Evolutionary conservation across 1,140 invertebrate genomes (phyloP).

Genomic region (Aporrectodea caliginosa): DNA sequence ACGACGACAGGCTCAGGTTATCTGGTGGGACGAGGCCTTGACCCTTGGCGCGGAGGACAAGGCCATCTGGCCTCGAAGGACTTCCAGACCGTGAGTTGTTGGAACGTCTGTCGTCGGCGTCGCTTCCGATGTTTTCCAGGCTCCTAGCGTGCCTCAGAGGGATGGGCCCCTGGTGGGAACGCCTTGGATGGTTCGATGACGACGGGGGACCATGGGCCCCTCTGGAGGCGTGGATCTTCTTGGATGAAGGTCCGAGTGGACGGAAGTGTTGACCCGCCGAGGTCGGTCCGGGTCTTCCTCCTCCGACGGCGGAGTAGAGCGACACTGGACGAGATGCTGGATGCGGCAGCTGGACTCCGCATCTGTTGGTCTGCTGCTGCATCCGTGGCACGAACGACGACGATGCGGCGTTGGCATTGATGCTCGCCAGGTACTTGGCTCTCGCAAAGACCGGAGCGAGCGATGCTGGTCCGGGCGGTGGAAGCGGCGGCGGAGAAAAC

Average conservation of each 20-base stretch:
- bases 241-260: not conserved
- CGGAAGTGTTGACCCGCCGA: not conserved
- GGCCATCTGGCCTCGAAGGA: not conserved
- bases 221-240: not conserved
- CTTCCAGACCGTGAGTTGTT: not conserved
- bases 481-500: slow-evolving; percentile 10
- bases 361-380: not conserved
- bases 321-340: not conserved
- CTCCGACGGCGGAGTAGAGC: not conserved
- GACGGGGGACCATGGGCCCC: no score
- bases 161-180: not conserved
- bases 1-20: slow-evolving; percentile 48
- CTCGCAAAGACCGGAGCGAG: no score
- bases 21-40: slow-evolving; percentile 38
- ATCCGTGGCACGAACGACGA: not conserved
- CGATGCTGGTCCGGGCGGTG: no score
- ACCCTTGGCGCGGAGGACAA: not conserved
- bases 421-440: no score
- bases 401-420: no score
- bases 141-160: not conserved
- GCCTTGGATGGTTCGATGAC: not conserved
- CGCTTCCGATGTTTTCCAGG: not conserved
- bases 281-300: no score
- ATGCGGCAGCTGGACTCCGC: no score
- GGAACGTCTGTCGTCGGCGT: not conserved